Evolutionary conservation across 2,888 invertebrate species (phyloP).

Genomic region (Norana najaformis): DNA sequence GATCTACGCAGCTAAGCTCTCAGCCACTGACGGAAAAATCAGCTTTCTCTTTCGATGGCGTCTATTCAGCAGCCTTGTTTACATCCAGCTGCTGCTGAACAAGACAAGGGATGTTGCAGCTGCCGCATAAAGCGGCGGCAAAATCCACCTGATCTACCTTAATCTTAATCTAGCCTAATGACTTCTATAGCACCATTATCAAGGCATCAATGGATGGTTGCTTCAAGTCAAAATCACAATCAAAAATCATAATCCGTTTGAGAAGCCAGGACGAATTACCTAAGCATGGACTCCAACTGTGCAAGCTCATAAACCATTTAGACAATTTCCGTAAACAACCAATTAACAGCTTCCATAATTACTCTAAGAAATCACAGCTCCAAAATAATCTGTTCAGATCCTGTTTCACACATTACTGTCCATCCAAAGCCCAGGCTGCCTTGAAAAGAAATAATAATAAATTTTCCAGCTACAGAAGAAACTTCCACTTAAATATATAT

Average conservation of each 20-base stretch:
- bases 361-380: background rate
- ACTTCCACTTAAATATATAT: too few relatives aligned
- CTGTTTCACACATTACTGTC: background rate
- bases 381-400: background rate
- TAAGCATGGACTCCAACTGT: background rate
- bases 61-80: background rate
- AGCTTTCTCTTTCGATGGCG: background rate
- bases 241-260: too few relatives aligned
- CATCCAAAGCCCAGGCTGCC: background rate
- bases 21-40: background rate
- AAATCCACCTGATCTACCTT: background rate
- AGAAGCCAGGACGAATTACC: too few relatives aligned
- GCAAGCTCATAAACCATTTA: background rate
- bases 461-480: too few relatives aligned
- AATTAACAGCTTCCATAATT: background rate
- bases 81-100: background rate
- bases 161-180: too few relatives aligned
- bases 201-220: too few relatives aligned
- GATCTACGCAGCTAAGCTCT: background rate
- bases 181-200: too few relatives aligned
- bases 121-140: background rate
- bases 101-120: background rate
- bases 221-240: too few relatives aligned
- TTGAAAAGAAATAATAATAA: too few relatives aligned
- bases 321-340: background rate